Conservation (phyloP, 2,888 invertebrate genomes). For the Drosophila flavopinicola region DNA sequence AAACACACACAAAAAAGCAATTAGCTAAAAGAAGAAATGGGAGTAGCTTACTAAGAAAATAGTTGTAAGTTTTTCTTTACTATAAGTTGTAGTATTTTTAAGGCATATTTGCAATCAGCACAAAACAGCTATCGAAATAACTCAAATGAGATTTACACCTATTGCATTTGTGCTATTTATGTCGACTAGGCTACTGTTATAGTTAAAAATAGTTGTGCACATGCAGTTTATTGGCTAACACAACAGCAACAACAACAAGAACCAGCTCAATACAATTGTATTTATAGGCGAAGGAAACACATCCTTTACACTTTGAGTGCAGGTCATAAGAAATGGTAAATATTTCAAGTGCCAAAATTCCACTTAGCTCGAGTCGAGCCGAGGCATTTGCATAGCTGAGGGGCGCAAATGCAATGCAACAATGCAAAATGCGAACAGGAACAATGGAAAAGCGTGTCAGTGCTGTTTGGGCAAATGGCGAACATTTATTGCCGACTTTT, state of each 20-base stretch:
- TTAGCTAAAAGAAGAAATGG: constrained; percentile 17
- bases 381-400: constrained; percentile 54
- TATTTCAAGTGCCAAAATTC: constrained; percentile 71
- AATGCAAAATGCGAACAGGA: constrained; percentile 40
- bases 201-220: neutral
- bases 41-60: neutral
- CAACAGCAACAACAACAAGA: neutral
- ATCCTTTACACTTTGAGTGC: constrained; percentile 28
- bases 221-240: constrained; percentile 3
- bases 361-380: constrained; percentile 57
- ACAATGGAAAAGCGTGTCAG: constrained; percentile 59
- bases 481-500: constrained; percentile 75
- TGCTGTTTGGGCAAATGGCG: constrained; percentile 51
- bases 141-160: too few species aligned
- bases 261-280: neutral
- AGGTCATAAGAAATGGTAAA: constrained; percentile 28
- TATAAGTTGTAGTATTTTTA: too few species aligned
- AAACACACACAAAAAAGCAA: constrained; percentile 30
- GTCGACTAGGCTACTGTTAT: too few species aligned
- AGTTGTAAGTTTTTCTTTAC: neutral
- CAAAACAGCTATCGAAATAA: too few species aligned
- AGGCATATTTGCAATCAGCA: too few species aligned
- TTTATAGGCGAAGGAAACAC: constrained; percentile 13
- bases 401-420: constrained; percentile 42
- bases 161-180: too few species aligned